These are phyloP conservation scores for Chironomus tepperi DNA, from an alignment of 1,140 invertebrate genomes.

Conservation along the genomic window DNA sequence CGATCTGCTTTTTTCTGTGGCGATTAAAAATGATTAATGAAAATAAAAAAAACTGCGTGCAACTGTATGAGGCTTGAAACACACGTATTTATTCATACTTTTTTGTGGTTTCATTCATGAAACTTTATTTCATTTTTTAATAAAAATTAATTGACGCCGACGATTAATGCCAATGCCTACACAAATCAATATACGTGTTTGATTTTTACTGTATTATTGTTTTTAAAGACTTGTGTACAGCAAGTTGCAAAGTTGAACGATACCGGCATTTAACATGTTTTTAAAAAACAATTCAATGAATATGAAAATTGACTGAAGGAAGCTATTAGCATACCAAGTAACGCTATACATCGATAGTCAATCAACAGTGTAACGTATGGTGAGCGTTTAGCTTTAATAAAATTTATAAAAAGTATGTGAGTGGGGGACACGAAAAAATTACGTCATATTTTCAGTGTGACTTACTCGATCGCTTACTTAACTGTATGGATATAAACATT, in stretches of 20 bases:
- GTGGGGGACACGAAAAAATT: slow-evolving; percentile 5
- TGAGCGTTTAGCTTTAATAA: neutral
- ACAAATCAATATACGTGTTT: neutral
- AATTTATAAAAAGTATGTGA: neutral
- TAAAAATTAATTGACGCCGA: slow-evolving; percentile 5
- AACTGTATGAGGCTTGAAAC: no score
- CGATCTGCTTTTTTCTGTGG: neutral
- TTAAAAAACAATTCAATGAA: neutral
- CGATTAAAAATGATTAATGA: slow-evolving; percentile 3
- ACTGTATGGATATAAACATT: no score
- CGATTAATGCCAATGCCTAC: neutral
- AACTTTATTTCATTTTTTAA: neutral
- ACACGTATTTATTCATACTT: no score
- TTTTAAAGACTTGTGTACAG: neutral
- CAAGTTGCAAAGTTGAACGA: neutral
- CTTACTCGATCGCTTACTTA: neutral
- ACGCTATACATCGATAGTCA: neutral
- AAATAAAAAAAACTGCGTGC: neutral
- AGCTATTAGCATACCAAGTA: slow-evolving; percentile 21
- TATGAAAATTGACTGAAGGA: slow-evolving; percentile 17
- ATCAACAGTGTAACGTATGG: neutral
- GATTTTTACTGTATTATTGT: no score
- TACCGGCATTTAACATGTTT: neutral
- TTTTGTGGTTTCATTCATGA: neutral
- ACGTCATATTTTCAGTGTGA: slow-evolving; percentile 16